A percentile compares a stretch with the other conserved stretches of the same genome.
phyloP scores from a whole-genome alignment of 2,113 vertebrate species.

The Mola mola region DNA sequence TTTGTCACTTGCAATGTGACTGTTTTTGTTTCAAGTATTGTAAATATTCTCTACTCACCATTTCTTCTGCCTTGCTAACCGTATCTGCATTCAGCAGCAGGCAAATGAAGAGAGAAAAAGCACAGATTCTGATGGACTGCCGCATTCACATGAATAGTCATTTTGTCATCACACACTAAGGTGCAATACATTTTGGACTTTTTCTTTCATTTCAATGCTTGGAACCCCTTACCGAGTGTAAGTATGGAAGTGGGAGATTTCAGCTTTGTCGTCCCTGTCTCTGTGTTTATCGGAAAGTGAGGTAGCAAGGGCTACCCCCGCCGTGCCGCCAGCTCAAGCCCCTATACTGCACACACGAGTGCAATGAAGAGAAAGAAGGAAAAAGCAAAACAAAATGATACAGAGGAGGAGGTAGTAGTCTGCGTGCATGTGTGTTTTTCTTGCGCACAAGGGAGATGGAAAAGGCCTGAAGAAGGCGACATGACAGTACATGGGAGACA shows the following conservation, averaged over 20 bases:
- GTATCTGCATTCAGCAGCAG: constrained; percentile 56
- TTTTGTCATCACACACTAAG: constrained; percentile 54
- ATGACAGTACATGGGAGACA: background rate
- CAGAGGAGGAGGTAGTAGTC: constrained; percentile 9
- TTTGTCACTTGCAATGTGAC: constrained; percentile 23
- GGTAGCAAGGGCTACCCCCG: constrained; percentile 50
- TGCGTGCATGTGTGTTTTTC: constrained; percentile 11
- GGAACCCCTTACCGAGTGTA: constrained; percentile 58
- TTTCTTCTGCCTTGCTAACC: constrained; percentile 40
- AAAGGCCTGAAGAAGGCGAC: constrained; percentile 18
- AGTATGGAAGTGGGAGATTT: constrained; percentile 51
- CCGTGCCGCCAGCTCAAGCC: constrained; percentile 43
- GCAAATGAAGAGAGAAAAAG: constrained; percentile 22
- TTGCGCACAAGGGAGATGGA: background rate
- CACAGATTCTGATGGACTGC: constrained; percentile 51
- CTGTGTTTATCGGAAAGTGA: constrained; percentile 61
- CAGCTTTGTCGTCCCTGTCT: constrained; percentile 42
- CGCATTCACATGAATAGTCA: constrained; percentile 53
- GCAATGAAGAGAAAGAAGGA: constrained; percentile 25
- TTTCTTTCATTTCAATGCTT: constrained; percentile 15
- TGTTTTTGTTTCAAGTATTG: constrained; percentile 23
- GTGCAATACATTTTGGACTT: constrained; percentile 55
- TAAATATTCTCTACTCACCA: constrained; percentile 39
- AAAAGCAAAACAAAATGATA: constrained; percentile 6
- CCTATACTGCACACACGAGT: constrained; percentile 46